These are phyloP conservation scores for Mastigias papua DNA, from an alignment of 30 jellyfish, hydroid and myxozoan species.

Conservation along the genomic window DNA sequence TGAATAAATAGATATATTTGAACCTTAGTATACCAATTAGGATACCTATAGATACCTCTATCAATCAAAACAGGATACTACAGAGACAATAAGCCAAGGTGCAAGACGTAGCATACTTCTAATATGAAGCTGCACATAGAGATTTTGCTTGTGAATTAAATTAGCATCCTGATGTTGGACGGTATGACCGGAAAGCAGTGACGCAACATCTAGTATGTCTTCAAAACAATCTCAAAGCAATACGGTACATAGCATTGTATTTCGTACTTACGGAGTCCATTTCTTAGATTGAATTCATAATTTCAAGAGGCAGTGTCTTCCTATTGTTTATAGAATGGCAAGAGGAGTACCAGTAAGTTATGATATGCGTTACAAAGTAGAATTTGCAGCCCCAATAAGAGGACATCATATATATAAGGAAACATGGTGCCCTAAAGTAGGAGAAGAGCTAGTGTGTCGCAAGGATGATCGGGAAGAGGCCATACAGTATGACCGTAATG, in stretches of 20 bases:
- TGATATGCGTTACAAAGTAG: constrained; percentile 34
- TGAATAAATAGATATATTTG: too few species aligned
- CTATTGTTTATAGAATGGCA: constrained; percentile 33
- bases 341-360: constrained; percentile 27
- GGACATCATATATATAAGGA: constrained; percentile 38
- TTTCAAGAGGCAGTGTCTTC: too few species aligned
- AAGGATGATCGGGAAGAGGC: constrained; percentile 45
- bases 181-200: constrained; percentile 7
- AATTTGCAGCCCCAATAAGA: constrained; percentile 29
- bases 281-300: too few species aligned
- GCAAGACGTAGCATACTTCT: constrained; percentile 5
- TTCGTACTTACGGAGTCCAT: too few species aligned
- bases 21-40: not conserved
- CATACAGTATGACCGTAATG: constrained; percentile 34
- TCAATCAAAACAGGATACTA: constrained; percentile 25
- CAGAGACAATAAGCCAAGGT: constrained; percentile 7
- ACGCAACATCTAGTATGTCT: too few species aligned
- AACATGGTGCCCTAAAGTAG: constrained; percentile 28
- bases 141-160: constrained; percentile 3
- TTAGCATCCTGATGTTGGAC: constrained; percentile 6
- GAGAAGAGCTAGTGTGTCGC: constrained; percentile 27
- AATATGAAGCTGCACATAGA: not conserved
- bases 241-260: too few species aligned
- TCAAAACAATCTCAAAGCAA: too few species aligned
- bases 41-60: not conserved